Percentiles rank a stretch among this genome's conserved stretches.
phyloP scores from a whole-genome alignment of 2,888 invertebrate genomes.

The Drosophila bunnanda region DNA sequence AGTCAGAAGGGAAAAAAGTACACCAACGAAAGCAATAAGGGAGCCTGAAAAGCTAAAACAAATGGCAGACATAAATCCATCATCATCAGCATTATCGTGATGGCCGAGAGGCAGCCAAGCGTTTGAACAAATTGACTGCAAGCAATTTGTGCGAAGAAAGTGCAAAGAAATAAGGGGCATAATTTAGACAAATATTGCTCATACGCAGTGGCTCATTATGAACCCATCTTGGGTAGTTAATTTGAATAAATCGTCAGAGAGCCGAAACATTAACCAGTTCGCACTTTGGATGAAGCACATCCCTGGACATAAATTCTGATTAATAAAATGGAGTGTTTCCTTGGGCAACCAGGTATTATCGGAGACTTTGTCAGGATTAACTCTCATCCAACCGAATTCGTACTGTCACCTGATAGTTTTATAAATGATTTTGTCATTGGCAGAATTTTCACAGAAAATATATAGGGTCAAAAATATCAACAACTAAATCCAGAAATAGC shows the following conservation, averaged over 20 bases:
- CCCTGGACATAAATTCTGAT: conserved; percentile 44
- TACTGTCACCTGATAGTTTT: conserved; percentile 4
- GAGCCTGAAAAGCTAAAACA: conserved; percentile 38
- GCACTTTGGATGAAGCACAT: neutral
- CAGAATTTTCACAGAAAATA: neutral
- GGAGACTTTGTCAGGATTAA: neutral
- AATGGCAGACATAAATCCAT: conserved; percentile 64
- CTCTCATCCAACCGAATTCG: neutral
- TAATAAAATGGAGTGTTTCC: conserved; percentile 48
- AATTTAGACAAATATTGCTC: conserved; percentile 51
- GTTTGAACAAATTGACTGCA: conserved; percentile 62
- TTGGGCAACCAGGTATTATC: conserved; percentile 22
- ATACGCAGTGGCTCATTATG: conserved; percentile 53
- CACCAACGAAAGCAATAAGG: neutral
- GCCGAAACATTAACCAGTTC: conserved; percentile 18
- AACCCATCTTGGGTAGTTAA: conserved; percentile 33
- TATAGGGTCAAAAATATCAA: neutral
- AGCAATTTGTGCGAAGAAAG: conserved; percentile 46
- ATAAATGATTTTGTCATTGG: conserved; percentile 14
- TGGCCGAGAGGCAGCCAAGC: conserved; percentile 34
- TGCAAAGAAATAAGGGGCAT: conserved; percentile 15
- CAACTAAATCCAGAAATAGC: neutral
- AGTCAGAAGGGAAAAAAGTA: conserved; percentile 1
- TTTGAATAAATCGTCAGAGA: conserved; percentile 53
- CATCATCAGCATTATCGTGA: conserved; percentile 53